Percentiles rank a stretch among this genome's conserved stretches.
phyloP scores from a whole-genome alignment of 1,140 invertebrate genomes.

The Alviniconcha marisindica region DNA sequence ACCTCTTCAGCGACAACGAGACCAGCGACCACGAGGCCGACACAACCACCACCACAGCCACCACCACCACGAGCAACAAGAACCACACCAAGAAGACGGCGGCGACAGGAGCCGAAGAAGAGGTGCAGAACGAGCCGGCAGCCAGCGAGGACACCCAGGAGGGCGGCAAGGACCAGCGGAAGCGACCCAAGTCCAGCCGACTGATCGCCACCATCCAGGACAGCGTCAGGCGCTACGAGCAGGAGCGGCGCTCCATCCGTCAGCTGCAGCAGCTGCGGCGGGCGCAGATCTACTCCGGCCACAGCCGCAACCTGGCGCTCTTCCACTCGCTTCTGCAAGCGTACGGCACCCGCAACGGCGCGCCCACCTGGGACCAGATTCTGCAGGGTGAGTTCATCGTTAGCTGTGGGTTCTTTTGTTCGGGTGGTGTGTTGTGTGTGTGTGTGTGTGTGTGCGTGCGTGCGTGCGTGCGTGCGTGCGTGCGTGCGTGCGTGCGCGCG shows the following conservation, averaged over 20 bases:
- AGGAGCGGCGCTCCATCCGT: conserved; percentile 55
- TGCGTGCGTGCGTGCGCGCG: too few species aligned
- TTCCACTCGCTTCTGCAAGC: conserved; percentile 46
- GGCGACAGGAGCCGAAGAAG: background rate
- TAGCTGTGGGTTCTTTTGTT: too few species aligned
- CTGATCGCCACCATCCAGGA: conserved; percentile 52
- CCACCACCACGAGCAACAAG: too few species aligned
- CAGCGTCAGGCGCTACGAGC: conserved; percentile 63
- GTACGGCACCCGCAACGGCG: background rate
- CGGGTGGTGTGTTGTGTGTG: too few species aligned
- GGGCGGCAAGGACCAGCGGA: conserved; percentile 7
- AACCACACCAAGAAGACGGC: background rate
- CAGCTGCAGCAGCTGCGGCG: conserved; percentile 62
- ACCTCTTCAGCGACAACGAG: conserved; percentile 22
- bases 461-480: too few species aligned
- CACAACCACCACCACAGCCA: too few species aligned
- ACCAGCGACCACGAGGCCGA: background rate
- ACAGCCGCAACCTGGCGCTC: conserved; percentile 62
- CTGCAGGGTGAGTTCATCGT: conserved; percentile 21
- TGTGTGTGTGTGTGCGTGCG: too few species aligned
- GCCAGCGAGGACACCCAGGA: background rate
- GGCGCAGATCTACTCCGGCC: conserved; percentile 60
- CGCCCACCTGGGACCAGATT: conserved; percentile 28
- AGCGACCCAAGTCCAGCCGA: conserved; percentile 2
- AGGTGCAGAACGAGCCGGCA: background rate